phyloP scores from a whole-genome alignment of 2,113 vertebrate genomes.

The Chiloscyllium plagiosum region DNA sequence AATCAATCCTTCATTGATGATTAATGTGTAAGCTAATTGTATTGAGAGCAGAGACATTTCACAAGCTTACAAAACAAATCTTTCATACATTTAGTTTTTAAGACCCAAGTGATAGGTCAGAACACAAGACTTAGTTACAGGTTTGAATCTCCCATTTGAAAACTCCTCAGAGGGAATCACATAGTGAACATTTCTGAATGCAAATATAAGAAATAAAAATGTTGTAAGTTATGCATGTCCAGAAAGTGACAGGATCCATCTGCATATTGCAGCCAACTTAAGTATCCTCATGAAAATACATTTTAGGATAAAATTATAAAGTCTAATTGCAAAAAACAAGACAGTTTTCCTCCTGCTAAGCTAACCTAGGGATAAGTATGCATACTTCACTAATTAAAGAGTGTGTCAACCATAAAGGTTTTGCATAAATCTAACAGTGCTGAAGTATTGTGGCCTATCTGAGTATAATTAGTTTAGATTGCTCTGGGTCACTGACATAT shows the following conservation, averaged over 20 bases:
- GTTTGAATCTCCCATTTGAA: constrained; percentile 4
- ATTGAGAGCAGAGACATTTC: background rate
- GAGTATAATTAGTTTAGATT: constrained; percentile 33
- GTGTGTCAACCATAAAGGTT: constrained; percentile 18
- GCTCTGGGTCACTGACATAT: constrained; percentile 39
- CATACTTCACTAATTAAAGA: constrained; percentile 31
- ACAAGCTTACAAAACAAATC: background rate
- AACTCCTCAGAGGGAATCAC: constrained; percentile 4
- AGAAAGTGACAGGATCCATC: background rate
- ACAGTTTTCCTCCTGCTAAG: background rate
- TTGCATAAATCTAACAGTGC: constrained; percentile 27
- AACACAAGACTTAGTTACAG: background rate
- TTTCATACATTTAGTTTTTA: constrained; percentile 18
- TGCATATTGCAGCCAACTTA: background rate
- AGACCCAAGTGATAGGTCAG: background rate
- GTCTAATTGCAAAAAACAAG: constrained; percentile 22
- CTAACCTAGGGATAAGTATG: constrained; percentile 26
- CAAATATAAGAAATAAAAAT: constrained; percentile 16
- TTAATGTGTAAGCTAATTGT: background rate
- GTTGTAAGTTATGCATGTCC: background rate
- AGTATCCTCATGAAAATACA: background rate
- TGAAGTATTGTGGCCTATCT: constrained; percentile 29
- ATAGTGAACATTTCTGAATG: background rate
- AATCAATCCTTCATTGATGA: background rate
- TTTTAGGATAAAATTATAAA: constrained; percentile 32